Percentiles rank a stretch among this genome's conserved stretches.
These are phyloP conservation scores for Accipiter cooperii DNA, from an alignment of 2,113 vertebrate species.

Conservation along the genomic window DNA sequence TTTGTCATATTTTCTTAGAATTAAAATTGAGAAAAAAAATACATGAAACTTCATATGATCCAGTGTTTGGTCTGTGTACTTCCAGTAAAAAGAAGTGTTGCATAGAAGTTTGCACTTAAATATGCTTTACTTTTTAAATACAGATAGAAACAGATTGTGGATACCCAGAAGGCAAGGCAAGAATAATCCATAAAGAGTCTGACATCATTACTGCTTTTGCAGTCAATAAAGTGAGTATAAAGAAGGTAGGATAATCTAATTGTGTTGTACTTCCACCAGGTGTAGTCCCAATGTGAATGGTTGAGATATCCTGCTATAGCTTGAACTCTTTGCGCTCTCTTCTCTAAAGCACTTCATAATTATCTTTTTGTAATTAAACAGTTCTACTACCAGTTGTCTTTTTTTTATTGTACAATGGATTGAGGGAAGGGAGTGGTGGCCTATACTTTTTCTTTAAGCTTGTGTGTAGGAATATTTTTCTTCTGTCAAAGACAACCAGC, in stretches of 20 bases:
- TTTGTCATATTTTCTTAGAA: background rate
- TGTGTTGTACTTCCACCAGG: background rate
- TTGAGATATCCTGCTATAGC: background rate
- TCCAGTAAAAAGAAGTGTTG: background rate
- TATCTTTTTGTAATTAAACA: background rate
- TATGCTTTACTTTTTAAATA: background rate
- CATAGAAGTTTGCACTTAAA: background rate
- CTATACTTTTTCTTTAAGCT: background rate
- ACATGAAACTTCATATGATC: accelerated
- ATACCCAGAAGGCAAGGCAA: conserved; percentile 73
- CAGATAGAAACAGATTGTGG: conserved; percentile 76
- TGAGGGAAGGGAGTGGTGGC: background rate
- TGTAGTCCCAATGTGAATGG: background rate
- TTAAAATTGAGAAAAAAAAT: background rate
- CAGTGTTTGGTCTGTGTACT: background rate
- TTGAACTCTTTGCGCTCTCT: accelerated
- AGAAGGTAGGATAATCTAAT: background rate
- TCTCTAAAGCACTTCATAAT: background rate
- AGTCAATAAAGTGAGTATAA: conserved; percentile 76
- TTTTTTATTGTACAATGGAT: background rate
- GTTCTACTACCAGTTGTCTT: background rate
- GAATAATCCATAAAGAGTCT: conserved; percentile 82
- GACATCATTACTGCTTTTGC: conserved; percentile 85
- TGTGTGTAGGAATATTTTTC: background rate
- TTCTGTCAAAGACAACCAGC: background rate